phyloP scores from a whole-genome alignment of 1,140 invertebrate species.

The Pseudomyrmex gracilis region DNA sequence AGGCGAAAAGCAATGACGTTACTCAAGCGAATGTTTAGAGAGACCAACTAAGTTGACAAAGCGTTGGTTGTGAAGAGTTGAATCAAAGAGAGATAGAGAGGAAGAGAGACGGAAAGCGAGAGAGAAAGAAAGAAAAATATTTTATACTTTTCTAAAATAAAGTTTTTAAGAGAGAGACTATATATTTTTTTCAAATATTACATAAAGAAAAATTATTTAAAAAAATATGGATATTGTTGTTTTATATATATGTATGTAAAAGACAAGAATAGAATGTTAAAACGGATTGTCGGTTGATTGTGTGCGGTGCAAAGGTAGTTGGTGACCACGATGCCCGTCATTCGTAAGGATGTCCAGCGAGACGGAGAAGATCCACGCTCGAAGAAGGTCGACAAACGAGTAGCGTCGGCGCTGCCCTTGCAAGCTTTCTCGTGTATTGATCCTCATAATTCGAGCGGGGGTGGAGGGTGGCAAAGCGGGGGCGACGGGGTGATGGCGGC shows the following conservation, averaged over 20 bases:
- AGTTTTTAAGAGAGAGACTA: not conserved
- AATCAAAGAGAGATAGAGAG: too few relatives aligned
- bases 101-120: too few relatives aligned
- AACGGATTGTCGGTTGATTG: not conserved
- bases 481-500: constrained; percentile 64
- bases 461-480: constrained; percentile 66
- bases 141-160: too few relatives aligned
- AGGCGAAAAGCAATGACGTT: too few relatives aligned
- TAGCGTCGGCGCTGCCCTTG: constrained; percentile 83
- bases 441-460: constrained; percentile 84
- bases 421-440: constrained; percentile 85
- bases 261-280: not conserved
- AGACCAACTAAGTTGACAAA: too few relatives aligned
- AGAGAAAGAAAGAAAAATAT: too few relatives aligned
- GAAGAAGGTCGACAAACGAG: constrained; percentile 81
- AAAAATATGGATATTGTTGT: not conserved
- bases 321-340: constrained; percentile 31
- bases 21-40: too few relatives aligned
- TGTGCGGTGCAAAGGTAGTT: not conserved
- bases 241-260: not conserved
- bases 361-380: constrained; percentile 71
- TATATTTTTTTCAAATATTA: not conserved
- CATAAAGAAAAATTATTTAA: not conserved
- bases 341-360: constrained; percentile 59
- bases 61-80: too few relatives aligned